Evolutionary conservation across 2,113 vertebrate species (phyloP), one percentile per base, ranked within the genome.

Genomic region (Pseudorasbora parva): DNA sequence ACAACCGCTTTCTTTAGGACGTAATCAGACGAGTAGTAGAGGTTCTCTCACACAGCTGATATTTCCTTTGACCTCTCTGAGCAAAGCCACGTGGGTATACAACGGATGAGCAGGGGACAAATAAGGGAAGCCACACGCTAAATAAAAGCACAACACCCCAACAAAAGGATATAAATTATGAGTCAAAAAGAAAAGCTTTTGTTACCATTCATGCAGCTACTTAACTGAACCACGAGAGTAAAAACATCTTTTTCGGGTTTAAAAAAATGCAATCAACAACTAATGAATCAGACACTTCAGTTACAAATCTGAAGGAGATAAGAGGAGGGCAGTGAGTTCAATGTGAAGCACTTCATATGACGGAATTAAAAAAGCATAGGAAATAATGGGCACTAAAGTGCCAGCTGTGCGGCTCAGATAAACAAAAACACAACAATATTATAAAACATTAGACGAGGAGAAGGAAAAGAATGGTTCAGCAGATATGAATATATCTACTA

Each of bases 61-160:
- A 80, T 72, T 87, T 87, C 83, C 80, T 75, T 33, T 85, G 83
- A 88, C 85, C 81, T 87, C 75, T 83, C 47, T 7, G 14, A 80
- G 71, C 5, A 78, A 78, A 25, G 45, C 76, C 81, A 83, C 78
- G 25, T 85, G 85, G 72, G 71, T 83, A 25, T 57, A 45, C 69
- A 81, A 68, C 14, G 62, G 45, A 41, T 47, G 68, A 21, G 21
- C 64, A 43, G 11, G n/a, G 59, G 33, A 85, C 60, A 88, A 76
- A 80, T 75, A 27, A 71, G 8, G 74, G 69, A 76, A 84, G 81
- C 56, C 25, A 64, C 37, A 27, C 33, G 69, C 10, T 60, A 78
- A 37, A 82, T 54, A 66, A 79, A 23, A 79, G 21, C 51, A 78
- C 59, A 43, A 80, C 45, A 25, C 41, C 23, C 27, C 9, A 2